Conservation (phyloP, 2,113 vertebrate species). For the Spea bombifrons region DNA sequence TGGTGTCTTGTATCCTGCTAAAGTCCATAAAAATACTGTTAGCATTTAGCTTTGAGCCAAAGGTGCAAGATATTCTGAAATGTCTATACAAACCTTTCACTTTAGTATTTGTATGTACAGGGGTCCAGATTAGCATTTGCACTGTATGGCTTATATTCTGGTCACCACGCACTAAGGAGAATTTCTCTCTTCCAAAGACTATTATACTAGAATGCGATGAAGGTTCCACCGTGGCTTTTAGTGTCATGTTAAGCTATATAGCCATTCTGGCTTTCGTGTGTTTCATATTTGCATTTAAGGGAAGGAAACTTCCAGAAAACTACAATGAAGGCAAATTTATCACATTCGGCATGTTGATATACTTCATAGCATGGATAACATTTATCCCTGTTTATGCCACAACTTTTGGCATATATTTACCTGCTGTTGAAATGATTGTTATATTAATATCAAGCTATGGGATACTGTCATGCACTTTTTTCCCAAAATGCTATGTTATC, state of each 20-base stretch:
- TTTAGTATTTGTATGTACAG: slow-evolving; percentile 65
- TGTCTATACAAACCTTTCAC: slow-evolving; percentile 68
- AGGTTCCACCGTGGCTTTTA: slow-evolving; percentile 74
- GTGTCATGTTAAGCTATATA: slow-evolving; percentile 77
- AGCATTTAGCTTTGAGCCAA: slow-evolving; percentile 81
- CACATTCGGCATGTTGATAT: slow-evolving; percentile 87
- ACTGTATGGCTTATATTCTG: slow-evolving; percentile 73
- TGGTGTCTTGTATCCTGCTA: slow-evolving; percentile 82
- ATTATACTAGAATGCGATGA: slow-evolving; percentile 77
- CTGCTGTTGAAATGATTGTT: slow-evolving; percentile 82
- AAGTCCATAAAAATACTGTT: slow-evolving; percentile 86
- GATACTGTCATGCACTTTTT: slow-evolving; percentile 79
- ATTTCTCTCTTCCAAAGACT: slow-evolving; percentile 54
- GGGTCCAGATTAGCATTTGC: slow-evolving; percentile 70
- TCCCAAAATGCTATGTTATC: slow-evolving; percentile 85
- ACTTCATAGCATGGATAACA: slow-evolving; percentile 83
- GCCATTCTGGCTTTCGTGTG: slow-evolving; percentile 76
- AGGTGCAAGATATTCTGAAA: slow-evolving; percentile 67
- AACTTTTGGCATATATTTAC: slow-evolving; percentile 77
- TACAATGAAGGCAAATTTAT: slow-evolving; percentile 90
- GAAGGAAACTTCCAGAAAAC: slow-evolving; percentile 81
- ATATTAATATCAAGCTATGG: slow-evolving; percentile 87
- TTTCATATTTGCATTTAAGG: slow-evolving; percentile 82
- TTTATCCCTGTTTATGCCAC: slow-evolving; percentile 81
- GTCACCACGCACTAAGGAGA: slow-evolving; percentile 63